Percentiles rank a stretch among this genome's conserved stretches.
phyloP scores from a whole-genome alignment of 2,797 vertebrate genomes.

The Gymnoscopelus braueri region DNA sequence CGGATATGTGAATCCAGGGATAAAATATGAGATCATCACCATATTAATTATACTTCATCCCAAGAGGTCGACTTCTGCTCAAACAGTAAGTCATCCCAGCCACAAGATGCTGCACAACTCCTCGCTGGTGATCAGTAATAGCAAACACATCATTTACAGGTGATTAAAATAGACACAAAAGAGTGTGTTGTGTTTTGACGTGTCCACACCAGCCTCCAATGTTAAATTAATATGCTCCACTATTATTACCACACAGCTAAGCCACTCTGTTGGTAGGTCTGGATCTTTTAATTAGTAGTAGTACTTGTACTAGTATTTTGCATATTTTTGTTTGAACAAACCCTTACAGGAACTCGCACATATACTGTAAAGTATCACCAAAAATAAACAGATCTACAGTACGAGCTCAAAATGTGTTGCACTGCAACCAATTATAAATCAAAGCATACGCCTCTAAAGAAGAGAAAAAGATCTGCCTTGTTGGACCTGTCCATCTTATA shows the following conservation, averaged over 20 bases:
- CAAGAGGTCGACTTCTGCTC: slow-evolving; percentile 35
- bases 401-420: too few relatives aligned
- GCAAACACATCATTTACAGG: slow-evolving; percentile 38
- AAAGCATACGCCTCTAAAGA: too few relatives aligned
- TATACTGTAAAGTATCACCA: too few relatives aligned
- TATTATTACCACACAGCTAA: too few relatives aligned
- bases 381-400: too few relatives aligned
- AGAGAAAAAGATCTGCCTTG: background rate
- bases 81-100: slow-evolving; percentile 49
- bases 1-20: slow-evolving; percentile 40
- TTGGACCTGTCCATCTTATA: background rate
- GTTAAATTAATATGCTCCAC: too few relatives aligned
- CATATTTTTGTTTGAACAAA: too few relatives aligned
- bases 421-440: too few relatives aligned
- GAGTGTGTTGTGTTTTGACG: background rate
- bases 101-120: slow-evolving; percentile 42
- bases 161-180: slow-evolving; percentile 37
- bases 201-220: background rate
- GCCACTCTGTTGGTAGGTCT: too few relatives aligned
- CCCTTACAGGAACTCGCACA: too few relatives aligned
- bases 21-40: slow-evolving; percentile 67
- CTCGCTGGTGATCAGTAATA: slow-evolving; percentile 45
- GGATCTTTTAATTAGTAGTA: too few relatives aligned
- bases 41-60: slow-evolving; percentile 64
- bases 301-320: too few relatives aligned